A percentile compares a stretch with the other conserved stretches of the same genome.
phyloP scores from a whole-genome alignment of 1,140 invertebrate species.

The Eufriesea mexicana region DNA sequence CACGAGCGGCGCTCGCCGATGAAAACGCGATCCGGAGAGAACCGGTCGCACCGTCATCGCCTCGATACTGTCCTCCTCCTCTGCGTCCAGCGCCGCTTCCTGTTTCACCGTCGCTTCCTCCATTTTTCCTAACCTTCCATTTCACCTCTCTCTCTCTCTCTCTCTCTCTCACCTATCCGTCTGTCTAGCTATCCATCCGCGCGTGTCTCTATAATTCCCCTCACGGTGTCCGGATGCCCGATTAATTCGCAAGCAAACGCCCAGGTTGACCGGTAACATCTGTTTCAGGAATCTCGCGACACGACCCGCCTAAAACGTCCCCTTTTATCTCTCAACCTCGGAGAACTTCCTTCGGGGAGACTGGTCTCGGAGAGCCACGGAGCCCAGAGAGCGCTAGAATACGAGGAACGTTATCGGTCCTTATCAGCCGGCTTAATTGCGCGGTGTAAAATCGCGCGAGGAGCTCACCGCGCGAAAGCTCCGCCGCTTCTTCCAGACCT shows the following conservation, averaged over 20 bases:
- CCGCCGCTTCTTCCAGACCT: not conserved
- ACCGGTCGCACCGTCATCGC: slow-evolving; percentile 61
- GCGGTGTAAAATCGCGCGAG: slow-evolving; percentile 41
- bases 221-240: not conserved
- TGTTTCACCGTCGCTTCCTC: slow-evolving; percentile 21
- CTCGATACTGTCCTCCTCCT: slow-evolving; percentile 8
- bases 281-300: slow-evolving; percentile 29
- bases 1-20: slow-evolving; percentile 64
- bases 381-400: not conserved
- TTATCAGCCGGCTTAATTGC: slow-evolving; percentile 43
- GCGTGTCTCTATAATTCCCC: no score
- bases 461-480: not conserved
- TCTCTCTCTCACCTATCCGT: no score
- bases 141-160: no score
- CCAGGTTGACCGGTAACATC: slow-evolving; percentile 19
- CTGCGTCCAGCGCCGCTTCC: no score
- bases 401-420: slow-evolving; percentile 4
- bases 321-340: slow-evolving; percentile 8
- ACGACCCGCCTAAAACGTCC: not conserved
- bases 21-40: slow-evolving; percentile 73
- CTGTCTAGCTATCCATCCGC: no score
- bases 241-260: slow-evolving; percentile 34
- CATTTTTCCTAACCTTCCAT: no score
- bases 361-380: not conserved
- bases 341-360: not conserved